phyloP scores from a whole-genome alignment of 1,140 invertebrate species.

The Lineus longissimus region DNA sequence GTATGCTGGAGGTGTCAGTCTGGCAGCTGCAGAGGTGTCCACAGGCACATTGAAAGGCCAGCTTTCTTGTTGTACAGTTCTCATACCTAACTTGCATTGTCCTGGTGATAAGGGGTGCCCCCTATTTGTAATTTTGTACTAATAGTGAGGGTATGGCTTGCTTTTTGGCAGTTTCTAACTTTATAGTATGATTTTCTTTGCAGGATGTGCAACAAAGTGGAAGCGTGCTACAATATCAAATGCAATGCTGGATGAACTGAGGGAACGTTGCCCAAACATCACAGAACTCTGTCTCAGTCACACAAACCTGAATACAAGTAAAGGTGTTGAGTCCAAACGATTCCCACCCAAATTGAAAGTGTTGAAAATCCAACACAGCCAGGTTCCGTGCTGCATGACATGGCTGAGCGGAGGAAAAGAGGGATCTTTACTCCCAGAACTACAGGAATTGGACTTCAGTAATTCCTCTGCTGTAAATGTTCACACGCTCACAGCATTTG shows the following conservation, averaged over 20 bases:
- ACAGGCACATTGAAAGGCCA: too few species aligned
- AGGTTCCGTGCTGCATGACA: conserved; percentile 14
- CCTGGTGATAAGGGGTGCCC: too few species aligned
- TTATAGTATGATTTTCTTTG: too few species aligned
- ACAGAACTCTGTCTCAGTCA: conserved; percentile 19
- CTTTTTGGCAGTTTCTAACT: too few species aligned
- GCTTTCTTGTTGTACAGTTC: too few species aligned
- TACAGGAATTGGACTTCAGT: conserved; percentile 18
- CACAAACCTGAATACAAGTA: conserved; percentile 21
- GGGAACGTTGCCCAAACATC: conserved; percentile 29
- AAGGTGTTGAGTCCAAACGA: conserved; percentile 12
- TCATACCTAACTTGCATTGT: too few species aligned
- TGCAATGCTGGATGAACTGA: conserved; percentile 29
- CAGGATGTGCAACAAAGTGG: conserved; percentile 9
- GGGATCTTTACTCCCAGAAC: conserved; percentile 12
- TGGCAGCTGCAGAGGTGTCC: too few species aligned
- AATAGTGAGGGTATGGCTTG: too few species aligned
- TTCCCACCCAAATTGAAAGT: conserved; percentile 20
- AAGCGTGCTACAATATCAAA: conserved; percentile 23
- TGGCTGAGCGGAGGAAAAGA: conserved; percentile 17
- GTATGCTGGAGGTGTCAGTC: too few species aligned
- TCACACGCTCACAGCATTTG: conserved; percentile 23
- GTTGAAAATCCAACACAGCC: conserved; percentile 18
- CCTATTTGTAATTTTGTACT: too few species aligned
- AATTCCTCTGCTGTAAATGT: conserved; percentile 20